Percentiles rank a stretch among this genome's conserved stretches.
phyloP scores from a whole-genome alignment of 2,113 vertebrate species.

The Pelodiscus sinensis region DNA sequence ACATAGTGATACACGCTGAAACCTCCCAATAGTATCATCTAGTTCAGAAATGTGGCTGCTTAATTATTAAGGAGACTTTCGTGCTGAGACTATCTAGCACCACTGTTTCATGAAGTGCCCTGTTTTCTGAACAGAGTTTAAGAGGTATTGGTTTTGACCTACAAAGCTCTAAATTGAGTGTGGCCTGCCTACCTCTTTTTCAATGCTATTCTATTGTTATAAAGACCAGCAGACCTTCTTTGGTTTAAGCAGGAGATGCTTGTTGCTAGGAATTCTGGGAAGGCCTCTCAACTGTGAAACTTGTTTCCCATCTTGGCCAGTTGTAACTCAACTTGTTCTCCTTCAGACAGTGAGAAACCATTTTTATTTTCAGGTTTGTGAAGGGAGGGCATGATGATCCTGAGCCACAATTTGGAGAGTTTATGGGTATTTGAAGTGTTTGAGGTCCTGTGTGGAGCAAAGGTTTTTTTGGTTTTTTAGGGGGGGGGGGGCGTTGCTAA shows the following conservation, averaged over 20 bases:
- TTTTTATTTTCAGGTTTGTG: background rate
- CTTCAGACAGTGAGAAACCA: background rate
- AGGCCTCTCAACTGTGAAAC: background rate
- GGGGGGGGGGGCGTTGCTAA: background rate
- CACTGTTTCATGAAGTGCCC: background rate
- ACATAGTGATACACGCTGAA: background rate
- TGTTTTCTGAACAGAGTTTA: background rate
- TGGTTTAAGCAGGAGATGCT: background rate
- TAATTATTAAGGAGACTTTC: background rate
- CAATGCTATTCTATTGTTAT: background rate
- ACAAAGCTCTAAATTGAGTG: background rate
- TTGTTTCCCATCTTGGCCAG: background rate
- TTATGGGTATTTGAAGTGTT: background rate
- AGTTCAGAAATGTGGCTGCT: rapidly evolving
- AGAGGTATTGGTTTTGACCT: background rate
- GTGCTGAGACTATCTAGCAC: background rate
- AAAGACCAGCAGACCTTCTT: background rate
- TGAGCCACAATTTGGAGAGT: background rate
- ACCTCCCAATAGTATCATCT: background rate
- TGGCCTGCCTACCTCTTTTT: background rate
- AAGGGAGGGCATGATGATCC: background rate
- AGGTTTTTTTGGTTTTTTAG: background rate
- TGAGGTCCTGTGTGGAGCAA: background rate
- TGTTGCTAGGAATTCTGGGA: background rate
- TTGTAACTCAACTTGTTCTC: background rate